phyloP scores from a whole-genome alignment of 2,113 vertebrate species.

The Epinephelus cyanopodus region DNA sequence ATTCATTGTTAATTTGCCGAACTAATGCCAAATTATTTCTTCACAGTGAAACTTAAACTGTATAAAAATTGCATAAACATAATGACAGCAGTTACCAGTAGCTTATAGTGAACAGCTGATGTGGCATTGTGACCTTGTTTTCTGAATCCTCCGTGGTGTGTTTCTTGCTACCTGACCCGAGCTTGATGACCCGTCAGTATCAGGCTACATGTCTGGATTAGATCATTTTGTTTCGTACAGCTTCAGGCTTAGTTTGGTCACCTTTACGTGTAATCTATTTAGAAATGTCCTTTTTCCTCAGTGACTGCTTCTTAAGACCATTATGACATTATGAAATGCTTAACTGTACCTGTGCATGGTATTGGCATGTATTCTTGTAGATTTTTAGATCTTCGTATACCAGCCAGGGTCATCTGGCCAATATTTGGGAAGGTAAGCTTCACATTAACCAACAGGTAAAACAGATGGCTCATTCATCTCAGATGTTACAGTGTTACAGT shows the following conservation, averaged over 20 bases:
- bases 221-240: neutral
- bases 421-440: neutral
- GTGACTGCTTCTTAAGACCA: neutral
- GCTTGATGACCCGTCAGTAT: neutral
- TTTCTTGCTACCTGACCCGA: neutral
- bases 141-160: neutral
- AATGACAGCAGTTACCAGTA: neutral
- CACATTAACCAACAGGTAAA: neutral
- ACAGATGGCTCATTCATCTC: neutral
- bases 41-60: neutral
- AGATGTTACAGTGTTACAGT: conserved; percentile 1
- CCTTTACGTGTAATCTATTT: neutral
- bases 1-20: neutral
- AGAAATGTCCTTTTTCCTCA: neutral
- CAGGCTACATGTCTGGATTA: neutral
- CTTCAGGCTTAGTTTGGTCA: neutral
- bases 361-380: neutral
- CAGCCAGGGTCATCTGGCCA: neutral
- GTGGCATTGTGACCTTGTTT: neutral
- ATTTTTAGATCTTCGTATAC: neutral
- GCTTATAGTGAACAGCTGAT: neutral
- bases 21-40: neutral
- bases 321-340: neutral
- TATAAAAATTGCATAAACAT: neutral
- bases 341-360: neutral